A percentile compares a stretch with the other conserved stretches of the same genome.
Evolutionary conservation across 2,113 vertebrate genomes (phyloP).

Genomic region (Ciconia stormi): DNA sequence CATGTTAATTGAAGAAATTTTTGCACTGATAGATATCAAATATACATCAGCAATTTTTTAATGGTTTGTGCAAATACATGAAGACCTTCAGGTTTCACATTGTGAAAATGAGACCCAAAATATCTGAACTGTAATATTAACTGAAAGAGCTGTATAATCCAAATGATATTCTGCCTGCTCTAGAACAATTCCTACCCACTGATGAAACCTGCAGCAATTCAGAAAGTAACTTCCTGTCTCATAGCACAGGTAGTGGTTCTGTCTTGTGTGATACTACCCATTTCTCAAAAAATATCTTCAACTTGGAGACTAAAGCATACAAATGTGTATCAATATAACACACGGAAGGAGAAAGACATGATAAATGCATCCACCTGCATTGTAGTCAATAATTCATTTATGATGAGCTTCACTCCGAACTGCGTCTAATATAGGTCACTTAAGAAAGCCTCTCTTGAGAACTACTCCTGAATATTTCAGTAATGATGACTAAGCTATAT

Average conservation of each 20-base stretch:
- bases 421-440: constrained; percentile 11
- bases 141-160: not conserved
- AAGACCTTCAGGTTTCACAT: not conserved
- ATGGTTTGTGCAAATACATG: not conserved
- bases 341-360: not conserved
- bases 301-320: not conserved
- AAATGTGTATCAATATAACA: not conserved
- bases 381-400: constrained; percentile 20
- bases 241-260: not conserved
- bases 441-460: not conserved
- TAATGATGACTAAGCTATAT: constrained; percentile 4
- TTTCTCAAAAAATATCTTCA: not conserved
- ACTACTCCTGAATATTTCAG: constrained; percentile 15
- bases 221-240: not conserved
- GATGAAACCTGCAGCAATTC: not conserved
- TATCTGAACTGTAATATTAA: not conserved
- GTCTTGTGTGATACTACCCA: not conserved
- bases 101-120: not conserved
- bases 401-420: not conserved
- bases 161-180: not conserved
- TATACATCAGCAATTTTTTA: not conserved
- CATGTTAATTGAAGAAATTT: not conserved
- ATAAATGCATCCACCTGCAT: not conserved
- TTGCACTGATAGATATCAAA: not conserved
- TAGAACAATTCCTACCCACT: not conserved